Evolutionary conservation across 2,113 vertebrate genomes (phyloP).

Genomic region (Cisticola juncidis): DNA sequence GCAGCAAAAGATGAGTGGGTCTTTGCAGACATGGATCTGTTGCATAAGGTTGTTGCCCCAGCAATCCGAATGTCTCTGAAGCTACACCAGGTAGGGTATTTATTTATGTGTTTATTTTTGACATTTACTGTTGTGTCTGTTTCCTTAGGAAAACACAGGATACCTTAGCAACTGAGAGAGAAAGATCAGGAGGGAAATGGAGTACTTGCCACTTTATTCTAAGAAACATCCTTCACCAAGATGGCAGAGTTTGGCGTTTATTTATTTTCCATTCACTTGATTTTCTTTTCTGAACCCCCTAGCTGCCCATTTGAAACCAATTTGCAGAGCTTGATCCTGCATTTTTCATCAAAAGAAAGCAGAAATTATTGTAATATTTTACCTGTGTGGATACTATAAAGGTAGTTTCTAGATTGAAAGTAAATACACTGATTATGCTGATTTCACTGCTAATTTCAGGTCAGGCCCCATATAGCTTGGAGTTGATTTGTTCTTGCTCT

Average conservation of each 20-base stretch:
- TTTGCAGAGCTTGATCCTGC: background rate
- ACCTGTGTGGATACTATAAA: background rate
- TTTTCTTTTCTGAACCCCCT: background rate
- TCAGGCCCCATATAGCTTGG: background rate
- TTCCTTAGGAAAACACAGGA: background rate
- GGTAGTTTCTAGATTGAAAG: background rate
- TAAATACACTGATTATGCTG: background rate
- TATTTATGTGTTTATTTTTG: background rate
- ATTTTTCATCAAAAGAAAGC: background rate
- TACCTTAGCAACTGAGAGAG: background rate
- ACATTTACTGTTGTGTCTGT: background rate
- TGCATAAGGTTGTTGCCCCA: slow-evolving; percentile 93
- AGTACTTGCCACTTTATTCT: background rate
- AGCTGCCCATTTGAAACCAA: background rate
- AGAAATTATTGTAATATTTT: background rate
- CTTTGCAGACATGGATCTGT: slow-evolving; percentile 92
- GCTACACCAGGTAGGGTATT: slow-evolving; percentile 87
- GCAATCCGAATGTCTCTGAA: slow-evolving; percentile 97
- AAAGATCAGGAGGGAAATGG: background rate
- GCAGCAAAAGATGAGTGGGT: slow-evolving; percentile 94
- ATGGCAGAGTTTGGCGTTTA: background rate
- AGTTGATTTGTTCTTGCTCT: background rate
- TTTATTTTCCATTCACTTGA: background rate
- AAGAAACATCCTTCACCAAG: background rate
- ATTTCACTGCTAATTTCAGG: background rate